Conservation (phyloP, 2,797 vertebrate species). For the Octomys mimax region DNA sequence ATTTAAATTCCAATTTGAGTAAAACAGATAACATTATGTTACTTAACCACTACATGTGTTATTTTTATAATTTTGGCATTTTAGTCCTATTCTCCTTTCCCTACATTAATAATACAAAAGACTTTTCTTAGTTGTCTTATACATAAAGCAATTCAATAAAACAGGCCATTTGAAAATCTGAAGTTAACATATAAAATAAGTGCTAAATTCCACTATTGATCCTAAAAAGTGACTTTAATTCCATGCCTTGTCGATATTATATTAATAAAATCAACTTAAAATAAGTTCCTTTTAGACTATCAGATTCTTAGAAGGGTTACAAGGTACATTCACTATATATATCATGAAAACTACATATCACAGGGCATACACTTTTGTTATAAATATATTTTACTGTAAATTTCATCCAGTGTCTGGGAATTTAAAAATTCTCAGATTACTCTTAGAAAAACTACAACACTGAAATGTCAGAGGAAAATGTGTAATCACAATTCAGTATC, state of each 20-base stretch:
- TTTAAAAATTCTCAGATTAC: slow-evolving; percentile 18
- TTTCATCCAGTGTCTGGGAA: not conserved
- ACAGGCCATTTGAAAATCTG: slow-evolving; percentile 11
- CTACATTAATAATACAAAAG: slow-evolving; percentile 41
- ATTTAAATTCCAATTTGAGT: slow-evolving; percentile 57
- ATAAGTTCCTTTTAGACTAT: slow-evolving; percentile 24
- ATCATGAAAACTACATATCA: slow-evolving; percentile 5
- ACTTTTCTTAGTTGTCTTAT: slow-evolving; percentile 24
- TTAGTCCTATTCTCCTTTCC: slow-evolving; percentile 29
- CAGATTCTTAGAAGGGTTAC: not conserved
- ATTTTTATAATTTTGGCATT: slow-evolving; percentile 55
- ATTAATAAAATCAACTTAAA: slow-evolving; percentile 49
- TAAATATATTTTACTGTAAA: slow-evolving; percentile 33
- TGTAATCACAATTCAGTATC: slow-evolving; percentile 27
- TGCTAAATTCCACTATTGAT: slow-evolving; percentile 15
- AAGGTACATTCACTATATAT: not conserved
- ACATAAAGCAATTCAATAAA: slow-evolving; percentile 63
- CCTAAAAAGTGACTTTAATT: slow-evolving; percentile 16
- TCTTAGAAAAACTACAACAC: slow-evolving; percentile 32
- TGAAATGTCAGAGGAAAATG: slow-evolving; percentile 34
- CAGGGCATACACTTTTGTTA: slow-evolving; percentile 32
- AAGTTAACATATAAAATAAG: slow-evolving; percentile 13
- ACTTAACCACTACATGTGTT: slow-evolving; percentile 10
- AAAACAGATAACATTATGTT: slow-evolving; percentile 55
- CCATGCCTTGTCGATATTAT: not conserved